Base-by-base conservation (phyloP, 2,113 vertebrate species). In the Hiodon alosoides region DNA sequence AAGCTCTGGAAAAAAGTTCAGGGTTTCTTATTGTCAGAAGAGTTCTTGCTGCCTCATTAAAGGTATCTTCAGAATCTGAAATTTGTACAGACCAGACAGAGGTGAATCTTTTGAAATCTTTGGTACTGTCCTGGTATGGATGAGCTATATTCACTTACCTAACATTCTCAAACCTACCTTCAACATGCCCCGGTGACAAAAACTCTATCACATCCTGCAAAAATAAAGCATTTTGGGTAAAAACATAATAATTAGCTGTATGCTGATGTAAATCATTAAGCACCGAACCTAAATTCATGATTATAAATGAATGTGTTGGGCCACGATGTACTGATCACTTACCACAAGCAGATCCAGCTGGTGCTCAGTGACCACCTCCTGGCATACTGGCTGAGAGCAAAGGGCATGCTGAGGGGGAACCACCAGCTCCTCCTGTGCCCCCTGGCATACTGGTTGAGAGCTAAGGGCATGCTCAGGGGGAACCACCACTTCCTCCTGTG, bases 41-140 rank as follows among this genome's bases (percentile, higher is more conserved):
- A 59, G 95, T 93, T 84, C 94, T 91, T 68, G 96, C 96, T 54
- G 96, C 96, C 86, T 98, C 94, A 1, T 93, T 87, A 80, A 93
- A 95, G 87, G 94, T 92, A 77, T 95, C 90, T 0, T 79, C 91
- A 81, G 85, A 72, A 71, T 85, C 93, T 95, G 71, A 78, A 73
- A 88, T 71, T 61, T 72, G 75, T 0, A 75, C 1, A 55, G 76
- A 62, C 4, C 65, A 76, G 54, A 73, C 60, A 78, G 62, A 60
- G 79, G 46, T 51, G 67, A 17, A 54, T 67, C 48, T 75, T 7
- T 60, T 13, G 67, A n/a, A 54, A 67, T 50, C 74, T 7, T 60
- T 67, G 14, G 46, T 73, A n/a, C 57, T n/a, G 14, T 47, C 53
- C 17, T 53, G 16, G 4, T 70, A 14, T 14, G 7, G 10, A 69